phyloP scores from a whole-genome alignment of 2,888 invertebrate species.

The Ormia ochracea region DNA sequence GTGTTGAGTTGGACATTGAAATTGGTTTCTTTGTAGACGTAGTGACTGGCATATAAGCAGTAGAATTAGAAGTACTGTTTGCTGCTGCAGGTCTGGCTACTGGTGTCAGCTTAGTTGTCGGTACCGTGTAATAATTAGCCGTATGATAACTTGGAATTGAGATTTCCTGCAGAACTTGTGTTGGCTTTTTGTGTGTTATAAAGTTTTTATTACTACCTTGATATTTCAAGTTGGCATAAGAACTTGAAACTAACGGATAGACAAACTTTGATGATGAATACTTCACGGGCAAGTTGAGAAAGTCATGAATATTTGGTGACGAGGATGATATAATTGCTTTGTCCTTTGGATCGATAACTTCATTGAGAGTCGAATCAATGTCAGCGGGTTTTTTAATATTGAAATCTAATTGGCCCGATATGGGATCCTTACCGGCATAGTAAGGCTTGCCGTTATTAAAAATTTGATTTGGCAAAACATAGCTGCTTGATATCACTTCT shows the following conservation, averaged over 20 bases:
- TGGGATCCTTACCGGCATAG: slow-evolving; percentile 83
- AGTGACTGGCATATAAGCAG: slow-evolving; percentile 64
- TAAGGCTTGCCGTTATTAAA: slow-evolving; percentile 85
- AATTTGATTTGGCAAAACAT: slow-evolving; percentile 79
- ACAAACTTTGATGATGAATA: slow-evolving; percentile 84
- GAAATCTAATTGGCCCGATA: slow-evolving; percentile 82
- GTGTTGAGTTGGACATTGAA: slow-evolving; percentile 65
- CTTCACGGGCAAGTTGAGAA: slow-evolving; percentile 82
- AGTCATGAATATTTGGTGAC: slow-evolving; percentile 83
- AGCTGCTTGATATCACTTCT: slow-evolving; percentile 72
- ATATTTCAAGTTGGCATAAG: slow-evolving; percentile 84
- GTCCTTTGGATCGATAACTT: slow-evolving; percentile 77
- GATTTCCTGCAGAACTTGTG: slow-evolving; percentile 71
- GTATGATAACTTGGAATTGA: slow-evolving; percentile 70
- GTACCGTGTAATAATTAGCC: slow-evolving; percentile 68
- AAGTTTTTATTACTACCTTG: slow-evolving; percentile 81
- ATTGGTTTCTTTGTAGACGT: slow-evolving; percentile 64
- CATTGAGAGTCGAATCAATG: slow-evolving; percentile 74
- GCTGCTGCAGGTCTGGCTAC: slow-evolving; percentile 67
- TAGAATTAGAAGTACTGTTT: slow-evolving; percentile 42
- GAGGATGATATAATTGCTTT: slow-evolving; percentile 81
- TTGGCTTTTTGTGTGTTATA: slow-evolving; percentile 78
- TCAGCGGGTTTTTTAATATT: slow-evolving; percentile 78
- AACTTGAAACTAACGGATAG: slow-evolving; percentile 83
- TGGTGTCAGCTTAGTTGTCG: slow-evolving; percentile 70